Evolutionary conservation across 2,113 vertebrate species (phyloP), one percentile per base, ranked within the genome.

Genomic region (Chaenogobius annularis): DNA sequence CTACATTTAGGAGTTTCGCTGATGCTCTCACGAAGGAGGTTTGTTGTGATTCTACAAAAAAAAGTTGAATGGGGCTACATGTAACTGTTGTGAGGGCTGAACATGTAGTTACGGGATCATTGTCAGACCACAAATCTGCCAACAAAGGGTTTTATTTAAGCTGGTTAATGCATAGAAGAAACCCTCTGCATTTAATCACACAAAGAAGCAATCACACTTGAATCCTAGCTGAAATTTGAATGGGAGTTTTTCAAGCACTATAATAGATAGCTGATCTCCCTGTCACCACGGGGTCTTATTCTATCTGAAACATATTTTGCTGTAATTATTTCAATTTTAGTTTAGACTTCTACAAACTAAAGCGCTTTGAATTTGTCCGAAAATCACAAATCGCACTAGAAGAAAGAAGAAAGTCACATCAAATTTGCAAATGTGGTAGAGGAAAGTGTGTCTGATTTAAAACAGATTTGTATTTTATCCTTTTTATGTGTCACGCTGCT

Each of bases 101-200:
- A 68, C 74, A 19, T 73, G 71, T 80, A 44, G 80, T 88, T 81
- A 82, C 78, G 22, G 74, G 37, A 71, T 66, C 62, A 69, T 11
- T 0, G 5, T 56, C 55, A 73, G 44, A 75, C 80, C 82, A 50
- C 55, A n/a, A 71, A 78, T 66, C 63, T 69, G 74, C 37, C 58
- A 62, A 50, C 55, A 74, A 7, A 11, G 65, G 61, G 54, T 77
- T 72, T 72, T 66, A 56, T 61, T 81, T 59, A 73, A 69, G 50
- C 65, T n/a, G 37, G 67, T 20, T 66, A 14, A 0, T 43, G 50
- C 22, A 37, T 63, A 72, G 35, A 8, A 69, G 64, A 71, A 47
- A 71, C 68, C 48, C 70, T 17, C 0, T 8, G 47, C 4, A 31
- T 31, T 1, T 4, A 31, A 31, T 31, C 26, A 31, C 26, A 4